Evolutionary conservation across 2,888 invertebrate genomes (phyloP).

Genomic region (Heliconius sara): DNA sequence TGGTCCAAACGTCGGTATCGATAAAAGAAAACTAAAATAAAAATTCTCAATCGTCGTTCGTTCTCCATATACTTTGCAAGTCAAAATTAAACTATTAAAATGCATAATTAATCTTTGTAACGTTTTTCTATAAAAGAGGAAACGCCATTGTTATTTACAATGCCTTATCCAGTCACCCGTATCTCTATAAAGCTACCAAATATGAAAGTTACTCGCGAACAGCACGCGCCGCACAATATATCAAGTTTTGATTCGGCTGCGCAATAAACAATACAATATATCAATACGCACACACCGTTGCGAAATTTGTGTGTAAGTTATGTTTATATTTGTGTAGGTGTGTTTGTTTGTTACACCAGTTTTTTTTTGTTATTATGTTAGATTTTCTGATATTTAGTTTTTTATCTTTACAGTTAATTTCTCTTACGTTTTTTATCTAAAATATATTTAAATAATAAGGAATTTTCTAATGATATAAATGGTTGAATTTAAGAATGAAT

Average conservation of each 20-base stretch:
- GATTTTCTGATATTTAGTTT: background rate
- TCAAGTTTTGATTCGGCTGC: slow-evolving; percentile 84
- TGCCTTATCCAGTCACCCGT: slow-evolving; percentile 62
- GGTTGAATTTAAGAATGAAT: too few relatives aligned
- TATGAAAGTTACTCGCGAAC: slow-evolving; percentile 81
- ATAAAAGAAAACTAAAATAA: background rate
- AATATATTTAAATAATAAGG: too few relatives aligned
- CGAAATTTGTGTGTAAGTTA: slow-evolving; percentile 82
- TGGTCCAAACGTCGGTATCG: background rate
- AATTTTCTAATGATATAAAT: too few relatives aligned
- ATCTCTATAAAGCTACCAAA: slow-evolving; percentile 76
- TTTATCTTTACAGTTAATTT: background rate
- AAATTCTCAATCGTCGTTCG: background rate
- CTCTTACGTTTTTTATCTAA: background rate
- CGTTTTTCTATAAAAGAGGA: slow-evolving; percentile 28
- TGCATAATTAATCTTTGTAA: slow-evolving; percentile 17
- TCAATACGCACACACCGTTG: slow-evolving; percentile 84
- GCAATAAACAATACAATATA: slow-evolving; percentile 85
- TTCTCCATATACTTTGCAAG: background rate
- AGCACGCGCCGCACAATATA: slow-evolving; percentile 79
- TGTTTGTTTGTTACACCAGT: slow-evolving; percentile 54
- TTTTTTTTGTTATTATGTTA: slow-evolving; percentile 50
- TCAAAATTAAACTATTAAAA: background rate
- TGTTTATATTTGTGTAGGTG: slow-evolving; percentile 69
- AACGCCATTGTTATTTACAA: slow-evolving; percentile 40